A percentile compares a stretch with the other conserved stretches of the same genome.
Conservation (phyloP, 2,797 vertebrate species). For the Leptatherina wallacei region DNA sequence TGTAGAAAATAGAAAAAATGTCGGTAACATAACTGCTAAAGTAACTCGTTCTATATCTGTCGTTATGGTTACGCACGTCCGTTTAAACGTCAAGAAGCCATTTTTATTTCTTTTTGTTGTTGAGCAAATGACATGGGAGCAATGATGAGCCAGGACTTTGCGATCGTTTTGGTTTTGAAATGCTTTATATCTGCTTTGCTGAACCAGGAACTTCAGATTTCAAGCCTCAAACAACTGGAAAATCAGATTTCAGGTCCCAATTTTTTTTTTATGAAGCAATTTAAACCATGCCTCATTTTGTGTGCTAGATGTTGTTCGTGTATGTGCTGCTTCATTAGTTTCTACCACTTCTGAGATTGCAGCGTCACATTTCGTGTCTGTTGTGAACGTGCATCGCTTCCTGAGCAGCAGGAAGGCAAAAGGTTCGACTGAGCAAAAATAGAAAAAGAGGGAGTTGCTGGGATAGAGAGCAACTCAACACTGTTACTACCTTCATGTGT, state of each 20-base stretch:
- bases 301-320: neutral
- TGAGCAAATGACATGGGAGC: neutral
- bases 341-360: neutral
- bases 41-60: neutral
- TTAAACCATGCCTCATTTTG: neutral
- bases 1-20: neutral
- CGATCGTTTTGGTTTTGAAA: neutral
- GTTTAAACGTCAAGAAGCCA: neutral
- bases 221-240: neutral
- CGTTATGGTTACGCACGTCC: neutral
- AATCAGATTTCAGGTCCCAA: neutral
- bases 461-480: too few species aligned
- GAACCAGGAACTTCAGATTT: neutral
- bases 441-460: neutral
- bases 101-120: neutral
- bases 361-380: neutral
- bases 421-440: neutral
- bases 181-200: neutral
- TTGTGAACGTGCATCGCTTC: constrained; percentile 34
- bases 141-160: neutral
- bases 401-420: constrained; percentile 50
- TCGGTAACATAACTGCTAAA: too few species aligned
- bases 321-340: neutral
- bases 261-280: neutral
- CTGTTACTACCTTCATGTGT: neutral